These are phyloP conservation scores for Bradypodion ventrale DNA, from an alignment of 2,797 vertebrate species.

Conservation along the genomic window DNA sequence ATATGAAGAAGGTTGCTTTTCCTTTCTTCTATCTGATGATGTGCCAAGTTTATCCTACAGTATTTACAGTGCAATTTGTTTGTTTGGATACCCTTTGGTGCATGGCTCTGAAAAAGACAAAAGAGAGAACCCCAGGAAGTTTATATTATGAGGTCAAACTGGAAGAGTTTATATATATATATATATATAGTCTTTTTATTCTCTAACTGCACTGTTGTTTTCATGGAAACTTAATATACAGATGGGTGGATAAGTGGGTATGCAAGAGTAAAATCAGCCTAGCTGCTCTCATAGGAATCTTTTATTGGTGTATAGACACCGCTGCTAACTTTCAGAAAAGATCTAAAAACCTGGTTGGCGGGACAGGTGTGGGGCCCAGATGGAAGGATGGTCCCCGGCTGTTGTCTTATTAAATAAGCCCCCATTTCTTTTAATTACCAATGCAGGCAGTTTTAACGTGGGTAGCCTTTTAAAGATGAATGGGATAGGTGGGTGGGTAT, in stretches of 20 bases:
- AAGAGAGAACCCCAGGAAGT: conserved; percentile 57
- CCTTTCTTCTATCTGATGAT: conserved; percentile 55
- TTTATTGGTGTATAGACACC: conserved; percentile 43
- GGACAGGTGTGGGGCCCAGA: too few species aligned
- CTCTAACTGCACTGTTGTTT: conserved; percentile 39
- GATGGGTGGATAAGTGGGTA: not conserved
- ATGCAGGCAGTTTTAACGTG: too few species aligned
- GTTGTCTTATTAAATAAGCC: too few species aligned
- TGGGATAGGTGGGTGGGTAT: too few species aligned
- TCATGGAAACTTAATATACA: conserved; percentile 20
- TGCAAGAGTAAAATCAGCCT: conserved; percentile 31
- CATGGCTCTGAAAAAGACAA: conserved; percentile 58
- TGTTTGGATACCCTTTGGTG: conserved; percentile 63
- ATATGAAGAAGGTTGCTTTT: conserved; percentile 50
- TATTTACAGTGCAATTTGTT: conserved; percentile 65
- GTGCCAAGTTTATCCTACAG: conserved; percentile 64
- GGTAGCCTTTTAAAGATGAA: too few species aligned
- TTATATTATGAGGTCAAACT: conserved; percentile 48
- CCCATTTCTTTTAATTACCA: too few species aligned
- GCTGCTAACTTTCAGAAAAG: too few species aligned
- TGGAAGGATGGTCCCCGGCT: too few species aligned
- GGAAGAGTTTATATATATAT: conserved; percentile 35
- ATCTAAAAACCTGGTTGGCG: too few species aligned
- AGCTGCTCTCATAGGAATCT: conserved; percentile 33
- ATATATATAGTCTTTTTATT: conserved; percentile 54